phyloP scores from a whole-genome alignment of 2,888 invertebrate genomes.

The Leptinotarsa haldemani region DNA sequence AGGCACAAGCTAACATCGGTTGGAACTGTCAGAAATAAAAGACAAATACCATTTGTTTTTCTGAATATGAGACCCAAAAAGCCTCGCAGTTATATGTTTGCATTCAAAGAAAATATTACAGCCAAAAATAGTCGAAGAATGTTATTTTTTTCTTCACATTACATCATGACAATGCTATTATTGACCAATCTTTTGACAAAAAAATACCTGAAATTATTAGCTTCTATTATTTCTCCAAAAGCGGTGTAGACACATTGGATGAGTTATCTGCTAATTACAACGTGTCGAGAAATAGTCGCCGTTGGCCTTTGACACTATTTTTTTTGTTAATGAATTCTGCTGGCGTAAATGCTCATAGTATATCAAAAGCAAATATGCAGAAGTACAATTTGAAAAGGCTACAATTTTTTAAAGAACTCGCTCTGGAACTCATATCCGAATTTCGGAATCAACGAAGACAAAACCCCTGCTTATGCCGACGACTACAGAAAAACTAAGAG shows the following conservation, averaged over 20 bases:
- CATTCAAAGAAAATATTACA: conserved; percentile 37
- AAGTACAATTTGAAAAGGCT: not conserved
- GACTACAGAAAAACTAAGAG: too few relatives aligned
- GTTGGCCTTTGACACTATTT: too few relatives aligned
- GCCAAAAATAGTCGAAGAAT: conserved; percentile 37
- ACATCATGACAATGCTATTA: conserved; percentile 35
- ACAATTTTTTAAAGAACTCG: conserved; percentile 14
- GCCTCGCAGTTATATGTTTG: conserved; percentile 34
- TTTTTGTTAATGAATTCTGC: too few relatives aligned
- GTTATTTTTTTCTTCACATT: conserved; percentile 31
- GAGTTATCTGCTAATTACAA: too few relatives aligned
- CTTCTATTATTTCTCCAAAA: conserved; percentile 26
- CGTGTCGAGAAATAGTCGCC: too few relatives aligned
- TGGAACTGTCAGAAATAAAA: conserved; percentile 27
- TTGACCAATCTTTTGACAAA: conserved; percentile 27
- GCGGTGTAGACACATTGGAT: conserved; percentile 21
- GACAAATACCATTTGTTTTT: conserved; percentile 34
- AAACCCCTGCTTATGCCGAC: too few relatives aligned
- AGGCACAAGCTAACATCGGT: conserved; percentile 19
- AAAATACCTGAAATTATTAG: conserved; percentile 29
- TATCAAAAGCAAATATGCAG: conserved; percentile 39
- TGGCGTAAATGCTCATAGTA: conserved; percentile 31
- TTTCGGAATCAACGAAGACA: too few relatives aligned
- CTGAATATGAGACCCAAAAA: conserved; percentile 19
- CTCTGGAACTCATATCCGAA: conserved; percentile 27